Base-by-base conservation (phyloP, 2,113 vertebrate genomes). In the Scatophagus argus region DNA sequence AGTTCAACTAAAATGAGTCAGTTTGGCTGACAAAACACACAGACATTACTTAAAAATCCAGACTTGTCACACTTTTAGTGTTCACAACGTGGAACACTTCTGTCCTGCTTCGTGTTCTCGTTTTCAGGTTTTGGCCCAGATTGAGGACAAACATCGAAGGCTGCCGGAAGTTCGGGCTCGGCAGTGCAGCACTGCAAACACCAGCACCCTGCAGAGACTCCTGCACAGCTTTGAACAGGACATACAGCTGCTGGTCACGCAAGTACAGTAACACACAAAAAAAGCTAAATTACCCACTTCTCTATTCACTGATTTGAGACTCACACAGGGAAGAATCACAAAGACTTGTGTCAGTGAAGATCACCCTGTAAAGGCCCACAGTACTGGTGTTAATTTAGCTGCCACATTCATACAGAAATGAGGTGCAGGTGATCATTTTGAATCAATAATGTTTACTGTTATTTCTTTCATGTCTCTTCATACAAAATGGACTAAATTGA, bases 151-250 rank as follows among this genome's bases (percentile, higher is more conserved):
- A 66, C 91, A 96, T 77, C 94, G 93, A 55, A 91, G 96, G 2
- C 67, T 99, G 66, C 97, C 97, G 0, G 96, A 97, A 21, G 91
- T 98, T 29, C 93, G 94, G 0, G 91, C 95, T 0, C 91, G 93
- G 0, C 96, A 97, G 65, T 93, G 94, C 1, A 91, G 95, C 46
- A 89, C 88, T 0, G 93, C 95, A 0, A 95, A 95, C 88, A 97
- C 97, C 23, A 95, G 94, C 14, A 95, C 96, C 8, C 84, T 99
- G 83, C 97, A 98, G 68, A 93, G 98, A 56, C 94, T 97, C 0
- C 82, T 99, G 79, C 93, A 95, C 3, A 95, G 95, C 79, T 99
- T 99, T 6, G 97, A 99, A 54, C 97, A 97, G 0, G 97, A 99
- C 69, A 95, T 99, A 44, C 97, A 99, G 93, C 94, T 96, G 43